phyloP scores from a whole-genome alignment of 2,888 invertebrate genomes.

The Asteroscopus sphinx region DNA sequence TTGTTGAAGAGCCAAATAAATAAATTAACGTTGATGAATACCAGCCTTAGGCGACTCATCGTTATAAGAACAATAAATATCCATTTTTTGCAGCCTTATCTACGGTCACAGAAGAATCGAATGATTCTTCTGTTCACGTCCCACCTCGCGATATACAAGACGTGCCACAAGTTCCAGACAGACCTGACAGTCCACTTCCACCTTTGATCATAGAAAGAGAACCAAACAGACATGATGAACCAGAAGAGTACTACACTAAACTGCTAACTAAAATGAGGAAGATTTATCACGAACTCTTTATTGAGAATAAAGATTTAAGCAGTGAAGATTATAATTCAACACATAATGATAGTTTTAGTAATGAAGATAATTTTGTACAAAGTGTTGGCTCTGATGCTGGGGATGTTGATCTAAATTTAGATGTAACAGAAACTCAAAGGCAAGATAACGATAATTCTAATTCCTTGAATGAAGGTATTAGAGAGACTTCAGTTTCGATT shows the following conservation, averaged over 20 bases:
- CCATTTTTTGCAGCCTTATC: slow-evolving; percentile 56
- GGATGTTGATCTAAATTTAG: background rate
- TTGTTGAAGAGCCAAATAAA: too few species aligned
- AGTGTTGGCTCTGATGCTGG: background rate
- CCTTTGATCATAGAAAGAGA: slow-evolving; percentile 63
- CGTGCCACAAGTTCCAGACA: background rate
- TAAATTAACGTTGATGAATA: too few species aligned
- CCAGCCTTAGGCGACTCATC: too few species aligned
- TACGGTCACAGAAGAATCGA: slow-evolving; percentile 58
- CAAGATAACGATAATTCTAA: background rate
- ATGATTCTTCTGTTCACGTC: slow-evolving; percentile 20
- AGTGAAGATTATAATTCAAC: slow-evolving; percentile 19
- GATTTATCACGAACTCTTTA: slow-evolving; percentile 60
- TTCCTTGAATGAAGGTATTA: background rate
- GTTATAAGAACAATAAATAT: background rate
- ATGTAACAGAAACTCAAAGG: background rate
- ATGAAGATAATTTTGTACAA: background rate
- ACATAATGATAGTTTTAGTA: background rate
- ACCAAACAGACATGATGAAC: slow-evolving; percentile 62
- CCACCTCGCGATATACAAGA: slow-evolving; percentile 10
- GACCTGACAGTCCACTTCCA: slow-evolving; percentile 60
- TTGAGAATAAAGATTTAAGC: slow-evolving; percentile 34
- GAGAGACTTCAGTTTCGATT: background rate
- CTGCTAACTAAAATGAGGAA: slow-evolving; percentile 56
- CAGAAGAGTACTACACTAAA: slow-evolving; percentile 59